Percentiles rank a stretch among this genome's conserved stretches.
phyloP scores from a whole-genome alignment of 2,113 vertebrate species.

The Rhegmatorhina hoffmannsi region DNA sequence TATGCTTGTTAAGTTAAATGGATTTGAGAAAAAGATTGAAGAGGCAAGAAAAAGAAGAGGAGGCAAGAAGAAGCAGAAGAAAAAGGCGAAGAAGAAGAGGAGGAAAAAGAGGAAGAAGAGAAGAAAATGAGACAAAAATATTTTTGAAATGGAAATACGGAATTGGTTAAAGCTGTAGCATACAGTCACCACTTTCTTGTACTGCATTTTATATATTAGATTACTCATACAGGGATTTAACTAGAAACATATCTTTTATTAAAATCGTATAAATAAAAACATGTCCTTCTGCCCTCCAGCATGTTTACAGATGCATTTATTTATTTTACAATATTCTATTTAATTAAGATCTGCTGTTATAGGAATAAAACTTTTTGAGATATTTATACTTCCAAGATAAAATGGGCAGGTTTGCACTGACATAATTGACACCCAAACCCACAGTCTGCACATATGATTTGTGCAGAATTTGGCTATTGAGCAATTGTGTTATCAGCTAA shows the following conservation, averaged over 20 bases:
- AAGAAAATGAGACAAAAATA: not conserved
- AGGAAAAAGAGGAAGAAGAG: not conserved
- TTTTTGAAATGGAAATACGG: not conserved
- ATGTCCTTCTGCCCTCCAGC: conserved; percentile 47
- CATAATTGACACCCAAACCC: not conserved
- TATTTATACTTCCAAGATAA: not conserved
- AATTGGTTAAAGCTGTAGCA: not conserved
- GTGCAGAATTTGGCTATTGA: not conserved
- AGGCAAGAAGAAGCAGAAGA: not conserved
- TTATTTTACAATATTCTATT: conserved; percentile 55
- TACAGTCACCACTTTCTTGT: not conserved
- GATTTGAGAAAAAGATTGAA: not conserved
- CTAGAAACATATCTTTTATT: conserved; percentile 57
- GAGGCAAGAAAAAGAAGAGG: not conserved
- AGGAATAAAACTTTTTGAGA: conserved; percentile 38
- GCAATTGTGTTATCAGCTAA: not conserved
- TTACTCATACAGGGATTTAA: conserved; percentile 27
- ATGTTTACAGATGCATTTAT: conserved; percentile 52
- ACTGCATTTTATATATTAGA: not conserved
- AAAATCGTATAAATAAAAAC: conserved; percentile 54
- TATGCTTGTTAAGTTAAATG: not conserved
- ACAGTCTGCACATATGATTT: not conserved
- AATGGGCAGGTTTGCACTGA: not conserved
- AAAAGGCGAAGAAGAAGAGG: too few relatives aligned
- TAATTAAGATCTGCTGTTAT: conserved; percentile 52